A percentile compares a stretch with the other conserved stretches of the same genome.
These are phyloP conservation scores for Pogona vitticeps DNA, from an alignment of 2,113 vertebrate species.

Conservation along the genomic window DNA sequence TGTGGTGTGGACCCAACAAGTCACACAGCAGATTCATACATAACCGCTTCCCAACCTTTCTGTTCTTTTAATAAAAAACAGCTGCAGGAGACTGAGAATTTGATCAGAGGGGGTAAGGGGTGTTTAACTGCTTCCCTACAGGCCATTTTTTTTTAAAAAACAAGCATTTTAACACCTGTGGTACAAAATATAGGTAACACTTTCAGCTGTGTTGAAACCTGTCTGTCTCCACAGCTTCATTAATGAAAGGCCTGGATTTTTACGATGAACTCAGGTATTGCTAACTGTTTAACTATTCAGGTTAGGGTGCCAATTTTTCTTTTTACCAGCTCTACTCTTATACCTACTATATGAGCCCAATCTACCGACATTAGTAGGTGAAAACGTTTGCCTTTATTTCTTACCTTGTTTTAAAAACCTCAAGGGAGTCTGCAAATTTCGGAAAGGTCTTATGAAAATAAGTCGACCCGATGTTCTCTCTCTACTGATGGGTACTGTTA, in stretches of 20 bases:
- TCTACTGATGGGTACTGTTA: background rate
- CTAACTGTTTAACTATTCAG: background rate
- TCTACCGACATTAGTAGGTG: background rate
- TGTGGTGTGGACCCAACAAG: background rate
- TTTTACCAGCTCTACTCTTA: too few relatives aligned
- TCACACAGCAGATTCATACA: background rate
- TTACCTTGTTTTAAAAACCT: too few relatives aligned
- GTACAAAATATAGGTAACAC: background rate
- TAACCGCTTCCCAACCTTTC: background rate
- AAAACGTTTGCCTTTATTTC: background rate
- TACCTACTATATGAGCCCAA: background rate
- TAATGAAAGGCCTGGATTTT: background rate
- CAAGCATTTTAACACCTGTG: background rate
- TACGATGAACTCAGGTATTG: background rate
- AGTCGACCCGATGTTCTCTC: too few relatives aligned
- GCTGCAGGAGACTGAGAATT: background rate
- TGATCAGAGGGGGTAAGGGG: background rate
- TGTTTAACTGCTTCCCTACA: too few relatives aligned
- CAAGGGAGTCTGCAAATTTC: too few relatives aligned
- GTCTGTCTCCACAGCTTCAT: background rate
- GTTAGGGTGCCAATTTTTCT: too few relatives aligned
- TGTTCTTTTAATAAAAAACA: background rate
- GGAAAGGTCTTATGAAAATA: too few relatives aligned
- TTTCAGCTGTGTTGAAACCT: background rate
- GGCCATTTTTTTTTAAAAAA: too few relatives aligned